phyloP scores from a whole-genome alignment of 1,140 invertebrate genomes.

The Gonatopus flavifemur region DNA sequence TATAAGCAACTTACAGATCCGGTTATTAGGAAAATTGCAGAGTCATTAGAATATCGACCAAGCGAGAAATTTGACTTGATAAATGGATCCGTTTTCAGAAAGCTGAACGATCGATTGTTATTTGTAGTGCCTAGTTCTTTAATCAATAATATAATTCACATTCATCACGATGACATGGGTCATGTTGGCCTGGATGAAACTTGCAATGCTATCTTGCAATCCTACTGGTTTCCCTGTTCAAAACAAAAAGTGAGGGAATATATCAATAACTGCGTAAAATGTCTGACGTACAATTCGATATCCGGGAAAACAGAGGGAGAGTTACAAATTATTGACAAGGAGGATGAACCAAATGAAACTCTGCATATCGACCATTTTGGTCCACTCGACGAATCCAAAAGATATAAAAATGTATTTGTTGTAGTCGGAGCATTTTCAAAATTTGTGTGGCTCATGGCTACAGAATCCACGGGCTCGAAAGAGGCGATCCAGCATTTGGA shows the following conservation, averaged over 20 bases:
- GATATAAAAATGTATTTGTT: constrained; percentile 22
- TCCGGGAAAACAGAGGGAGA: constrained; percentile 17
- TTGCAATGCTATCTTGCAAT: constrained; percentile 1
- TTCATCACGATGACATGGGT: constrained; percentile 19
- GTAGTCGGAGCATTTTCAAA: neutral
- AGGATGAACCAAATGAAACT: constrained; percentile 14
- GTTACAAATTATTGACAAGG: constrained; percentile 19
- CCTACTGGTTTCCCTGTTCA: constrained; percentile 22
- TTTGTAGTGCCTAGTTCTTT: constrained; percentile 11
- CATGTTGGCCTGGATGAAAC: constrained; percentile 10
- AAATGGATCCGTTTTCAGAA: constrained; percentile 8
- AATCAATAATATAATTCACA: constrained; percentile 6
- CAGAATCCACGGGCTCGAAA: constrained; percentile 26
- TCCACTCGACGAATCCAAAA: constrained; percentile 18
- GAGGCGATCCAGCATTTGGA: neutral
- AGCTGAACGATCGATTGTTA: neutral
- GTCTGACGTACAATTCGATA: constrained; percentile 7
- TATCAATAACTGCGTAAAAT: constrained; percentile 23
- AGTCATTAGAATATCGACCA: constrained; percentile 1
- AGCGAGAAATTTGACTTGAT: neutral
- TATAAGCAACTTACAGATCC: constrained; percentile 3
- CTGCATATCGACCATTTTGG: constrained; percentile 28
- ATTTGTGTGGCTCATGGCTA: constrained; percentile 6
- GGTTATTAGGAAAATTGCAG: constrained; percentile 1
- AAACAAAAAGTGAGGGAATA: constrained; percentile 9